A percentile compares a stretch with the other conserved stretches of the same genome.
Conservation (phyloP, 2,797 vertebrate species). For the Corythornis leucogaster region DNA sequence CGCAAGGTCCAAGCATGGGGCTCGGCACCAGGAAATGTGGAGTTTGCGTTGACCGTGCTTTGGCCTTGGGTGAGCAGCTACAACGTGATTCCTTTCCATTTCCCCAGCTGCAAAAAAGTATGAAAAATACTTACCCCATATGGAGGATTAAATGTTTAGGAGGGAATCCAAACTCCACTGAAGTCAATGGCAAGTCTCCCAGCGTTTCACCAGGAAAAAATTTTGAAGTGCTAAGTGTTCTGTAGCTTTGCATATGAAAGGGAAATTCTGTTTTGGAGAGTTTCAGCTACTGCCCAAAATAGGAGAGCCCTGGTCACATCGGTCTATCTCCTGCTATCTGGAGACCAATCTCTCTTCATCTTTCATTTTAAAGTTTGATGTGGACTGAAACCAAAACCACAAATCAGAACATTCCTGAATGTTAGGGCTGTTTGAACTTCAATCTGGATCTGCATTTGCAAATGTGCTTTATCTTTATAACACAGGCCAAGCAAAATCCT, state of each 20-base stretch:
- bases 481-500: not conserved
- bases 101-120: not conserved
- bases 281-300: conserved; percentile 1
- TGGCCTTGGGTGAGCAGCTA: conserved; percentile 36
- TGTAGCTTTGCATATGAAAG: conserved; percentile 25
- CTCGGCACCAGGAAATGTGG: conserved; percentile 27
- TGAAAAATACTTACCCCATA: conserved; percentile 60
- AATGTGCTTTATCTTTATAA: conserved; percentile 55
- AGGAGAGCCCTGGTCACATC: not conserved
- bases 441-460: not conserved
- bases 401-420: not conserved
- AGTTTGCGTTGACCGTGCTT: conserved; percentile 15
- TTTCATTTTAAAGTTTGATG: not conserved
- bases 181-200: conserved; percentile 46
- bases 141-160: conserved; percentile 61
- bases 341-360: not conserved
- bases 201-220: conserved; percentile 6
- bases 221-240: conserved; percentile 16
- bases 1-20: not conserved
- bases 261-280: conserved; percentile 5
- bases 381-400: conserved; percentile 11
- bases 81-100: conserved; percentile 17
- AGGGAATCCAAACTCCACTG: conserved; percentile 44
- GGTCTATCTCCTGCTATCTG: not conserved
- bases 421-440: not conserved